A percentile compares a stretch with the other conserved stretches of the same genome.
Evolutionary conservation across 2,888 invertebrate genomes (phyloP).

Genomic region (Nomada lathburiana): DNA sequence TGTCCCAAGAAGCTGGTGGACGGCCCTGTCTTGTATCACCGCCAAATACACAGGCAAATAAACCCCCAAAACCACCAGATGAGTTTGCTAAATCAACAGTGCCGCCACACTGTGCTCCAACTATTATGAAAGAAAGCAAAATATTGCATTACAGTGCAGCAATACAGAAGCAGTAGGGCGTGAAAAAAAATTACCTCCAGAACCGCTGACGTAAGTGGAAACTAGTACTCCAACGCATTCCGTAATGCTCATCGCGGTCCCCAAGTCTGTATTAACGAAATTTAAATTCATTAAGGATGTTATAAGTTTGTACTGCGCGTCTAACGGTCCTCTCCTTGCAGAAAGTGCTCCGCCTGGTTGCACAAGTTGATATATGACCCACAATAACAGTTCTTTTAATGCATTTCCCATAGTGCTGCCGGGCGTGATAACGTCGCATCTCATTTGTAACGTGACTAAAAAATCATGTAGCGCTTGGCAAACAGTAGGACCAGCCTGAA

Average conservation of each 20-base stretch:
- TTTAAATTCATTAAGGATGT: slow-evolving; percentile 88
- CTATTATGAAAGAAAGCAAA: slow-evolving; percentile 55
- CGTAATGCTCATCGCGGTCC: slow-evolving; percentile 90
- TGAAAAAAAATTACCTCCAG: slow-evolving; percentile 73
- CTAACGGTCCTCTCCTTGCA: slow-evolving; percentile 89
- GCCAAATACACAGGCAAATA: slow-evolving; percentile 91
- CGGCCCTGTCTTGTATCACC: slow-evolving; percentile 88
- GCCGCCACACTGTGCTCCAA: slow-evolving; percentile 82
- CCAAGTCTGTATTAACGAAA: slow-evolving; percentile 89
- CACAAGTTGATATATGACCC: slow-evolving; percentile 90
- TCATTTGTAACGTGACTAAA: slow-evolving; percentile 88
- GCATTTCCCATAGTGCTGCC: slow-evolving; percentile 86
- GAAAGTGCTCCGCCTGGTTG: slow-evolving; percentile 88
- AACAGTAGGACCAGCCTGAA: slow-evolving; percentile 91
- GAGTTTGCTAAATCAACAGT: slow-evolving; percentile 84
- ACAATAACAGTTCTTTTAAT: slow-evolving; percentile 89
- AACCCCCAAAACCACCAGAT: slow-evolving; percentile 89
- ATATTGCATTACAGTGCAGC: not conserved
- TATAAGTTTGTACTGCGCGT: slow-evolving; percentile 91
- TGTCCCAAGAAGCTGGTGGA: slow-evolving; percentile 89
- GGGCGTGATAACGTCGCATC: slow-evolving; percentile 87
- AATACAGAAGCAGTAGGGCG: not conserved
- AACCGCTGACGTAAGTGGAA: slow-evolving; percentile 80
- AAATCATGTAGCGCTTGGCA: slow-evolving; percentile 91
- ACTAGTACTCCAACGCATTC: slow-evolving; percentile 88